Evolutionary conservation across 2,113 vertebrate species (phyloP).

Genomic region (Tachuris rubrigastra): DNA sequence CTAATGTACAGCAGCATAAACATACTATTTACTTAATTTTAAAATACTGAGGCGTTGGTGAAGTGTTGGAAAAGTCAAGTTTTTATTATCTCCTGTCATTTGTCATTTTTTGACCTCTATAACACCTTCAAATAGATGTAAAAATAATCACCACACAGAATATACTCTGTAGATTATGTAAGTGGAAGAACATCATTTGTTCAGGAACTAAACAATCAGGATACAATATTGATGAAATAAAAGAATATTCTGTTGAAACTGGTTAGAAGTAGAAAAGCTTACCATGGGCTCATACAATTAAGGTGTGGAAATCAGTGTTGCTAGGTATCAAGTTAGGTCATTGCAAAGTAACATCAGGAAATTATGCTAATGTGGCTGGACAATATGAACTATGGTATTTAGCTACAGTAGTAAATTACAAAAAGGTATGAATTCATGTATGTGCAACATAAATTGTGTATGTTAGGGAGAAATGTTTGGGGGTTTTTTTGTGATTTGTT

Average conservation of each 20-base stretch:
- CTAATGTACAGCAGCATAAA: background rate
- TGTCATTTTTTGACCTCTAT: background rate
- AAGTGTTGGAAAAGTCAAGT: background rate
- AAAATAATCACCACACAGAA: background rate
- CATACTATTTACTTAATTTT: background rate
- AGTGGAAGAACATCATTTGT: background rate
- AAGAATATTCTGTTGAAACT: background rate
- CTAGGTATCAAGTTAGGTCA: background rate
- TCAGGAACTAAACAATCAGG: background rate
- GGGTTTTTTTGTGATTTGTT: background rate
- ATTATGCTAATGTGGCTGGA: background rate
- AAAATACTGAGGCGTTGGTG: background rate
- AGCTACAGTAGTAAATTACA: background rate
- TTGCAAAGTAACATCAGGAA: background rate
- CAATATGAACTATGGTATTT: background rate
- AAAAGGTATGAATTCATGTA: background rate
- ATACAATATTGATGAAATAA: background rate
- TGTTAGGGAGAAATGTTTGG: background rate
- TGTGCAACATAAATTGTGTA: background rate
- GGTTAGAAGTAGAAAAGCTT: background rate
- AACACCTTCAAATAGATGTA: background rate
- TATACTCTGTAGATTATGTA: background rate
- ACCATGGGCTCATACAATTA: background rate
- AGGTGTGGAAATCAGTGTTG: background rate
- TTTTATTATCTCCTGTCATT: background rate